Base-by-base conservation (phyloP, 2,888 invertebrate genomes). In the Rotaria socialis region DNA sequence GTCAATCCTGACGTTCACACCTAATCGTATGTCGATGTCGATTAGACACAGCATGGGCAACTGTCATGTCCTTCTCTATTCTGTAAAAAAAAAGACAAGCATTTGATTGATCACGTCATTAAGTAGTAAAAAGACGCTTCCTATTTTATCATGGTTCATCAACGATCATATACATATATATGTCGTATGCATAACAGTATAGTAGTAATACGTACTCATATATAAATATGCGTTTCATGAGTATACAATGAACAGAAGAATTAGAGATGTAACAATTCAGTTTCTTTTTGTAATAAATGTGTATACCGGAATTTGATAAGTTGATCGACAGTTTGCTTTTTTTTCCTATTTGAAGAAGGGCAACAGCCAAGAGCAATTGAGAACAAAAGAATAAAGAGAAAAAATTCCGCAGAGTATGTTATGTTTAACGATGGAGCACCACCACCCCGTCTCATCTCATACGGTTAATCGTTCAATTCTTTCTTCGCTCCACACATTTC, bases 331-430 rank as follows among this genome's bases (percentile, higher is more conserved):
- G n/a, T 58, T 58, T 10, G 58, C 52, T 52, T 52, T 58, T 58
- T 58, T 58, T 58, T 58, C 58, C 8, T 58, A 58, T 58, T 58
- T 58, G 10, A 58, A 58, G 24, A n/a, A 10, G 58, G 58, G 10
- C n/a, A 58, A 58, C 58, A 58, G n/a, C n/a, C 24, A 58, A 58
- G 58, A 58, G 58, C 58, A 58, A 58, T 58, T 58, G 58, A 58
- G 58, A 58, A 58, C 58, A 58, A 58, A 58, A 58, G 58, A 58
- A n/a, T 58, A 58, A 58, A 24, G 58, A 58, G 24, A 58, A n/a
- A 58, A 35, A 58, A 58, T 58, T 58, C 24, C 7, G n/a, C 10
- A n/a, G n/a, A 58, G 58, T 58, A 58, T 58, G 58, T 58, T 58
- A 58, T 58, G n/a, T 58, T 58, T 58, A n/a, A 58, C 58, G 24